Base-by-base conservation (phyloP, 2,113 vertebrate species). In the Gymnorhina tibicen region DNA sequence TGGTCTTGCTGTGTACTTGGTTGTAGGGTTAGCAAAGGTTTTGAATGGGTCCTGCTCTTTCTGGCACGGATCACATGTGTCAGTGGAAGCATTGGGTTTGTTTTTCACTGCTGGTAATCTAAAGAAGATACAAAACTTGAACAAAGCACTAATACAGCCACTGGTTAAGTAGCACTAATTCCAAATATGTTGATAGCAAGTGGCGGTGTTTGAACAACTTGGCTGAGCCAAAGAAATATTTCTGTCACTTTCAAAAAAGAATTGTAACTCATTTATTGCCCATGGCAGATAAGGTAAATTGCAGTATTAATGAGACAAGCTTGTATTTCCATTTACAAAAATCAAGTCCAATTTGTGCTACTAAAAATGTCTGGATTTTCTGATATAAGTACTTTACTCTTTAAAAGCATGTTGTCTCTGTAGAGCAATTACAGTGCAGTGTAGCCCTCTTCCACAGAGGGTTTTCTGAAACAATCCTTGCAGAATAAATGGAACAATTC, bases 301-400 rank as follows among this genome's bases (percentile, higher is more conserved):
- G 80, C 69, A 81, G 22, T 81, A 44, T 91, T 92, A 91, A 84
- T 86, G 86, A 93, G 60, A 27, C 89, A 67, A 35, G 69, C 35
- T 91, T 86, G 35, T 91, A 47, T 93, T 94, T 84, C 79, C 59
- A 52, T 80, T 84, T 93, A 66, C 85, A 86, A 92, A 42, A 93
- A 52, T 52, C 2, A 2, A 91, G 63, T 67, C 72, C 11, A 52
- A 70, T 79, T 92, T 92, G 15, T 74, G 39, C 76, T 75, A 18
- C 72, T 95, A 80, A 92, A 88, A 87, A 72, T 50, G n/a, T 80
- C 73, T 92, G 76, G 10, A 49, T 93, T 88, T 86, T 93, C 59
- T 91, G 73, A 50, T 96, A 44, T 1, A 64, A 91, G 49, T 73
- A 39, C 44, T 87, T 56, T 41, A 41, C 23, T 81, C 52, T 87